These are phyloP conservation scores for Plebejus anna DNA, from an alignment of 2,888 invertebrate genomes.

Conservation along the genomic window DNA sequence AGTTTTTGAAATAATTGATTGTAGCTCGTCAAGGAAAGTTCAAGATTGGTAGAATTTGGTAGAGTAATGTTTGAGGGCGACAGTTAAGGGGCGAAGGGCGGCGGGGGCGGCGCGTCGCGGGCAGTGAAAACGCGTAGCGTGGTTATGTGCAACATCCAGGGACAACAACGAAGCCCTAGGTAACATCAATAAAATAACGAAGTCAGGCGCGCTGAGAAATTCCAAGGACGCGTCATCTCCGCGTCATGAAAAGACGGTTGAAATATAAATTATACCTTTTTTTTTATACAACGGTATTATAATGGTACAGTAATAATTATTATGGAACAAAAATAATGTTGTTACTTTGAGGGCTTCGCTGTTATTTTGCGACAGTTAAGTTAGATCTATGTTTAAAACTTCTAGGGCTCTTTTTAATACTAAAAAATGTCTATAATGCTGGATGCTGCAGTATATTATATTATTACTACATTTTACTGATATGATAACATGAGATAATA, in stretches of 20 bases:
- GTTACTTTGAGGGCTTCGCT: neutral
- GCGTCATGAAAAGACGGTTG: neutral
- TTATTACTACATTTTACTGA: too few relatives aligned
- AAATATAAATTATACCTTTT: too few relatives aligned
- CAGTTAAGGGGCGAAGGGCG: conserved; percentile 6
- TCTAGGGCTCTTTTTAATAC: neutral
- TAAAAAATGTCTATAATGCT: too few relatives aligned
- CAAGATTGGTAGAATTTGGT: conserved; percentile 24
- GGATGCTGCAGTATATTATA: too few relatives aligned
- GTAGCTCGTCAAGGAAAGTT: neutral
- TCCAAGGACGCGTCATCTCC: neutral
- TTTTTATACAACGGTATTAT: too few relatives aligned
- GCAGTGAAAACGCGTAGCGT: conserved; percentile 42
- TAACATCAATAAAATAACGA: neutral
- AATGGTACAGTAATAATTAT: too few relatives aligned
- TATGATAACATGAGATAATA: too few relatives aligned
- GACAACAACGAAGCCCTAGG: conserved; percentile 18
- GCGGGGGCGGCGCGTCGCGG: conserved; percentile 41
- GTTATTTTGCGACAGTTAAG: neutral
- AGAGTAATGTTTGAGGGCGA: neutral
- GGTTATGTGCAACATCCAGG: conserved; percentile 35
- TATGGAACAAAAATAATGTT: neutral
- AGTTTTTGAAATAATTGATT: neutral
- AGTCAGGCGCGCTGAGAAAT: neutral
- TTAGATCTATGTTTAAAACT: neutral